These are phyloP conservation scores for Urosaurus nigricauda DNA, from an alignment of 2,797 vertebrate species.

Conservation along the genomic window DNA sequence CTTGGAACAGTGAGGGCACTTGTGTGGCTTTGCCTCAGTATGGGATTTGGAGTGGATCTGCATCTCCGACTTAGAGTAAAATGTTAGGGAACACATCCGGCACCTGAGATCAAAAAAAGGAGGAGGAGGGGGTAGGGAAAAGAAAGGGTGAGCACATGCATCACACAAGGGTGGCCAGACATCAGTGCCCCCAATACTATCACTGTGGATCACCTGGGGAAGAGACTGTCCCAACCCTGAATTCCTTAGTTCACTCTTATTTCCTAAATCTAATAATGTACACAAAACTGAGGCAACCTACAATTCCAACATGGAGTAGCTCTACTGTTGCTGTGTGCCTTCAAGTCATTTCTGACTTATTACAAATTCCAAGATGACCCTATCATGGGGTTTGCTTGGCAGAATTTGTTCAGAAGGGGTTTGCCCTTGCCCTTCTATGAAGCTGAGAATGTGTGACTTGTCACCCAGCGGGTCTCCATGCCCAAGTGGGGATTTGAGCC, in stretches of 20 bases:
- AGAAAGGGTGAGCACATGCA: constrained; percentile 41
- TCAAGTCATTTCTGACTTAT: too few relatives aligned
- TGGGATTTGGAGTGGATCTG: constrained; percentile 99
- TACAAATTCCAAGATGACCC: too few relatives aligned
- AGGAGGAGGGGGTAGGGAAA: constrained; percentile 64
- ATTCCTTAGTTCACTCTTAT: not conserved
- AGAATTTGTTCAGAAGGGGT: too few relatives aligned
- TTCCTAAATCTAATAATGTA: not conserved
- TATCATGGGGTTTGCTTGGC: too few relatives aligned
- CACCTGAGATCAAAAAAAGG: constrained; percentile 85
- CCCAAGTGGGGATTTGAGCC: too few relatives aligned
- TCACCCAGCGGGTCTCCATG: too few relatives aligned
- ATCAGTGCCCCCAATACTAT: not conserved
- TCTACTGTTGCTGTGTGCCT: too few relatives aligned
- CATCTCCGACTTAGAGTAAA: constrained; percentile 99
- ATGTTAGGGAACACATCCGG: constrained; percentile 99
- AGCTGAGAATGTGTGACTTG: too few relatives aligned
- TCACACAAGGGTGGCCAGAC: constrained; percentile 27
- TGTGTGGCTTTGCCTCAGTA: constrained; percentile 98
- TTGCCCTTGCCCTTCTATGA: too few relatives aligned
- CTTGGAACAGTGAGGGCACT: constrained; percentile 99
- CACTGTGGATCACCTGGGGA: constrained; percentile 31
- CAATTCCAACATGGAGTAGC: too few relatives aligned
- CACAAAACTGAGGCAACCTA: too few relatives aligned
- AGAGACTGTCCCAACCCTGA: too few relatives aligned